These are phyloP conservation scores for Andrena haemorrhoa DNA, from an alignment of 2,888 invertebrate species.

Conservation along the genomic window DNA sequence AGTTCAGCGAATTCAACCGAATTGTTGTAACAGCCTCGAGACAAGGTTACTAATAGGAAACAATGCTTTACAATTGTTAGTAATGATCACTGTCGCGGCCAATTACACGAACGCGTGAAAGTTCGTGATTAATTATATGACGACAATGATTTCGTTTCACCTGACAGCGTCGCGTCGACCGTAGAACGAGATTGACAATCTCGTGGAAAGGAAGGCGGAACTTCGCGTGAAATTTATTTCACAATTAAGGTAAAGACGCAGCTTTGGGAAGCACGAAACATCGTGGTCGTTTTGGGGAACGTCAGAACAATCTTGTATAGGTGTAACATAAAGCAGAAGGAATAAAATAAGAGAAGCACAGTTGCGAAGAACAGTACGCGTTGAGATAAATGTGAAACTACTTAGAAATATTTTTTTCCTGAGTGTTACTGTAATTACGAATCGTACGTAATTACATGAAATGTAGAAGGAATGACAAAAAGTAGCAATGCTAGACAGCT, in stretches of 20 bases:
- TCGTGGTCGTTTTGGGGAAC: not conserved
- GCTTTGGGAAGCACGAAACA: not conserved
- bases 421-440: not conserved
- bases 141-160: constrained; percentile 31
- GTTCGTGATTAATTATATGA: constrained; percentile 38
- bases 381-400: no score
- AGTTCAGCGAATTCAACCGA: no score
- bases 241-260: not conserved
- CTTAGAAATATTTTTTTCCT: not conserved
- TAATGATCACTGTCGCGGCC: constrained; percentile 6
- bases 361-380: no score
- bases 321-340: no score
- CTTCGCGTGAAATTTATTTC: not conserved
- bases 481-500: not conserved
- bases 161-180: constrained; percentile 10
- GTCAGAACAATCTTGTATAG: no score
- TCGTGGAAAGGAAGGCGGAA: constrained; percentile 43
- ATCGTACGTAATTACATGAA: not conserved
- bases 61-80: constrained; percentile 5
- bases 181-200: constrained; percentile 29
- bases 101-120: constrained; percentile 44
- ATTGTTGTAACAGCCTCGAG: no score
- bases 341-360: not conserved
- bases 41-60: not conserved
- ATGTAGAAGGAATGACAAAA: not conserved